Evolutionary conservation across 2,113 vertebrate genomes (phyloP).

Genomic region (Symphodus melops): DNA sequence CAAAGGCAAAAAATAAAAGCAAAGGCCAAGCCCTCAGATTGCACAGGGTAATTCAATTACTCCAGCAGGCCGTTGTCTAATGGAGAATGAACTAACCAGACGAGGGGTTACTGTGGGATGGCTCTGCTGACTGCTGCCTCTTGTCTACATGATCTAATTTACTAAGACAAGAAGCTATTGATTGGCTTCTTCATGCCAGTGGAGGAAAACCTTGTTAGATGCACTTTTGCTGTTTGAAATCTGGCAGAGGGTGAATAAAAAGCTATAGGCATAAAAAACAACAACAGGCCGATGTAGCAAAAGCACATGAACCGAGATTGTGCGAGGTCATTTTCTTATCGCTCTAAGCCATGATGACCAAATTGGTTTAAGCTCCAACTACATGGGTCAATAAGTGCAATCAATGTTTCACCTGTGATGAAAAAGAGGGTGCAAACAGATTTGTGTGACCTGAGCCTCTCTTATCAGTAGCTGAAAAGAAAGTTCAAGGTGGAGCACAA

Average conservation of each 20-base stretch:
- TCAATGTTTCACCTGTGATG: constrained; percentile 57
- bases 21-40: constrained; percentile 65
- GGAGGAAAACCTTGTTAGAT: constrained; percentile 65
- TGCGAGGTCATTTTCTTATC: constrained; percentile 69
- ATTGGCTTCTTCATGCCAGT: constrained; percentile 74
- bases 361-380: constrained; percentile 57
- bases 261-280: neutral
- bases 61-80: constrained; percentile 65
- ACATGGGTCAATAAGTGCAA: constrained; percentile 67
- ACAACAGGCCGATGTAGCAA: neutral
- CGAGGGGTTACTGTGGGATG: constrained; percentile 72
- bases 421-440: constrained; percentile 15
- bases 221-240: constrained; percentile 65
- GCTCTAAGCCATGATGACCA: constrained; percentile 45
- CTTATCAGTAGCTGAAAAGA: constrained; percentile 55
- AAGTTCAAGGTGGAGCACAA: constrained; percentile 51
- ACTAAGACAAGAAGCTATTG: constrained; percentile 79
- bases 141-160: constrained; percentile 83
- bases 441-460: constrained; percentile 27
- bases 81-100: constrained; percentile 76
- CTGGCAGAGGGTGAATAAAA: constrained; percentile 44
- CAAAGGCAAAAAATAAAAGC: constrained; percentile 55
- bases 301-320: neutral
- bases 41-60: constrained; percentile 81
- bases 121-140: constrained; percentile 75